Base-by-base conservation (phyloP, 2,113 vertebrate species). In the Meles meles region DNA sequence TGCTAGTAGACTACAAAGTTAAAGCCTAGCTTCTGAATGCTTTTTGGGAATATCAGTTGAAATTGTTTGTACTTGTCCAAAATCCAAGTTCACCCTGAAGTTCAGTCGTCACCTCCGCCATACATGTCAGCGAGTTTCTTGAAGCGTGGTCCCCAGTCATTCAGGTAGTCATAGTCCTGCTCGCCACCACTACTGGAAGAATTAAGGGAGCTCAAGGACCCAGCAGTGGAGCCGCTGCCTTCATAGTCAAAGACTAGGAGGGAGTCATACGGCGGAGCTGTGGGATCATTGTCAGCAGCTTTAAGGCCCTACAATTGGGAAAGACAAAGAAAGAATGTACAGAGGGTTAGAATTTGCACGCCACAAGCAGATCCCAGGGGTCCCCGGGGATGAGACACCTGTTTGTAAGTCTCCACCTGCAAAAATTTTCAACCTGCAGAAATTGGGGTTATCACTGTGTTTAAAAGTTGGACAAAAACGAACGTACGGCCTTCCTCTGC, bases 81-180 rank as follows among this genome's bases (percentile, higher is more conserved):
- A 99, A 98, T 96, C 98, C 98, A 99, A 99, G 99, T 99, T 98
- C 97, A 92, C 98, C 98, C 97, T 98, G 98, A 98, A 98, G 98
- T 98, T 99, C 99, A 99, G 99, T 99, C 99, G 84, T 99, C 99
- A 47, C 99, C 99, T 94, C 99, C 99, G 5, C 99, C 99, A 1
- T 99, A 99, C 99, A 99, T 99, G 98, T 99, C 99, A 25, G 99
- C 99, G 72, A 99, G 99, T 98, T 99, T 99, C 99, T 99, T 99
- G 98, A 99, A 99, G 94, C 99, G 99, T 18, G 99, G 99, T 77
- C 99, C 99, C 99, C 99, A 99, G 98, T 99, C 99, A 97, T 99
- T 99, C 99, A 99, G 99, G 99, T 99, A 99, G 98, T 99, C 99
- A 99, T 99, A 99, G 99, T 99, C 99, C 99, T 99, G 99, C 99